Evolutionary conservation across 2,113 vertebrate species (phyloP), one percentile per base, ranked within the genome.

Genomic region (Podarcis raffonei): DNA sequence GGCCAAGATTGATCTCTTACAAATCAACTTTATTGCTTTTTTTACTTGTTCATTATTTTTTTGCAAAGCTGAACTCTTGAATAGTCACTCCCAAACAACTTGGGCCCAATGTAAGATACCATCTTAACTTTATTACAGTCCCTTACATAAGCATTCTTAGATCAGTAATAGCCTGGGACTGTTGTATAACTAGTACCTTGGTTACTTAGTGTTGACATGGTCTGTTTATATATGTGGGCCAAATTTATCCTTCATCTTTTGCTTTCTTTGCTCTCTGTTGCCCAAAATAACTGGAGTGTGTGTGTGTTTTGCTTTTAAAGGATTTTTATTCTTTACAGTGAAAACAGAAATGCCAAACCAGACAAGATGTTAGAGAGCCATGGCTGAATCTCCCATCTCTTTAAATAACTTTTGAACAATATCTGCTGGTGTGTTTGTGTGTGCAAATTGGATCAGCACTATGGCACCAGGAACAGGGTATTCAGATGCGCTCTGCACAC

Each of bases 141-240:
- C n/a, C 25, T 87, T 81, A 72, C 59, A 23, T 81, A 72, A 87
- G 23, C 39, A 25, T 20, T 42, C 39, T 22, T 13, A 78, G 59
- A 86, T 75, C 42, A 86, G 62, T 69, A 80, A 79, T 59, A 75
- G n/a, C 16, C 39, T 65, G 16, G 66, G 66, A 81, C 53, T 80
- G 66, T 87, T 81, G 66, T 87, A 57, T 72, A 87, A 80, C 86
- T 22, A 81, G 59, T 87, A 69, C 77, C 86, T 87, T 87, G 32
- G 77, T 87, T 72, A 81, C 86, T 81, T 59, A 69, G 48, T 81
- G 76, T 87, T 87, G 77, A 80, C 42, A 59, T 72, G 7, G 39
- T 81, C 68, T 72, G 66, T 87, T 87, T 81, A 81, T 69, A 75
- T 75, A 87, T 87, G 77, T 69, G 30, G 48, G 39, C 65, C 85